Evolutionary conservation across 2,113 vertebrate species (phyloP).

Genomic region (Melanerpes formicivorus): DNA sequence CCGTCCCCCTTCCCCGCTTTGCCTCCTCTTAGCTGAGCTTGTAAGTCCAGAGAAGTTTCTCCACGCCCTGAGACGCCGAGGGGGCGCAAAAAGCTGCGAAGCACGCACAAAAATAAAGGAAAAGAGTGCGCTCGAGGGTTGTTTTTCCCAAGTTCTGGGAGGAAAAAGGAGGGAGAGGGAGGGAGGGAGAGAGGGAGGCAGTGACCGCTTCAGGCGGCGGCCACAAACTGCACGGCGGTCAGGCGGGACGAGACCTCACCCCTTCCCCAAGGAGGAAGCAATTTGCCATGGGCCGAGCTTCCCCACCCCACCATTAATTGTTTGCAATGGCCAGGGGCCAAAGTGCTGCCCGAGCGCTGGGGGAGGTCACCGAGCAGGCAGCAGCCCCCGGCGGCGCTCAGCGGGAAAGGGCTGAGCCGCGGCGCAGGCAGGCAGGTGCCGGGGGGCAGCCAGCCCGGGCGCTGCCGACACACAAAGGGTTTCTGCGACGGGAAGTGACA

Average conservation of each 20-base stretch:
- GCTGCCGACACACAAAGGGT: conserved; percentile 28
- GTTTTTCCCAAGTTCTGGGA: conserved; percentile 29
- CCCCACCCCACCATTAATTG: conserved; percentile 70
- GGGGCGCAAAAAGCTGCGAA: not conserved
- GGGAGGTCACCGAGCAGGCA: conserved; percentile 56
- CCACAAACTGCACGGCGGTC: conserved; percentile 13
- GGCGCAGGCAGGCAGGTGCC: conserved; percentile 49
- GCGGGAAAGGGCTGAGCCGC: conserved; percentile 53
- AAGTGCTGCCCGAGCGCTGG: not conserved
- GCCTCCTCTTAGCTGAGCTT: not conserved
- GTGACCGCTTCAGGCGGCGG: conserved; percentile 51
- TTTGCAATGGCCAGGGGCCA: conserved; percentile 66
- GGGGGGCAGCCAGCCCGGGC: conserved; percentile 22
- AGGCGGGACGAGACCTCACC: conserved; percentile 11
- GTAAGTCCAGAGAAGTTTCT: not conserved
- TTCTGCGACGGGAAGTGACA: conserved; percentile 35
- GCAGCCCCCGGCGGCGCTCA: conserved; percentile 34
- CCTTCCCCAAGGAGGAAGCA: conserved; percentile 60
- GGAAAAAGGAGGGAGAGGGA: conserved; percentile 15
- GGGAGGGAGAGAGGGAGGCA: not conserved
- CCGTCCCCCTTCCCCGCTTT: not conserved
- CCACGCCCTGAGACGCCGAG: not conserved
- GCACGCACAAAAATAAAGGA: not conserved
- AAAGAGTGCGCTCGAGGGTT: not conserved
- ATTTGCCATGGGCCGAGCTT: conserved; percentile 66